Evolutionary conservation across 2,888 invertebrate species (phyloP).

Genomic region (Cybosia mesomella): DNA sequence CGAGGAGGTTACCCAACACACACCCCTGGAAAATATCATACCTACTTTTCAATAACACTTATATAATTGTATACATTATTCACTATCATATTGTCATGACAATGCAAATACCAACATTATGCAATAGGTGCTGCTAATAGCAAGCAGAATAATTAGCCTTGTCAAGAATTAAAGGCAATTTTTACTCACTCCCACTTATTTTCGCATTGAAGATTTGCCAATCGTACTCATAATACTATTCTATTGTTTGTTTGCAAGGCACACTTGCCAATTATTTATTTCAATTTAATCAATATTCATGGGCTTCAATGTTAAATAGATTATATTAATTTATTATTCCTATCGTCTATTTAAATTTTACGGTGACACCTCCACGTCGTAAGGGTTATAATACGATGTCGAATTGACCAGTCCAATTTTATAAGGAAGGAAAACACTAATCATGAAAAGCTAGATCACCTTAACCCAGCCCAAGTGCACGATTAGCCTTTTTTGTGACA

Average conservation of each 20-base stretch:
- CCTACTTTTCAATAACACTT: neutral
- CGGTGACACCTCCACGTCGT: neutral
- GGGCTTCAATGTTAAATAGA: neutral
- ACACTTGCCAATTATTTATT: conserved; percentile 7
- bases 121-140: conserved; percentile 6
- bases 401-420: neutral
- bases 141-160: conserved; percentile 9
- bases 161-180: conserved; percentile 1
- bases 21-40: too few species aligned
- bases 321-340: conserved; percentile 4
- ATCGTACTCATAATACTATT: conserved; percentile 9
- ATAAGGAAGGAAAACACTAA: too few species aligned
- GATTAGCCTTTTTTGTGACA: neutral
- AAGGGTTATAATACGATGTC: neutral
- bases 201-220: conserved; percentile 10
- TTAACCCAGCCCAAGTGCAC: neutral
- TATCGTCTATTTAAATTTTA: neutral
- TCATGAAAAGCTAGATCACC: neutral
- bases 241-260: conserved; percentile 12
- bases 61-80: neutral
- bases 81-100: conserved; percentile 8
- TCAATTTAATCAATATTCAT: neutral
- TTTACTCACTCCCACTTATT: conserved; percentile 15
- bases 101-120: conserved; percentile 1
- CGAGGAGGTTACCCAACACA: too few species aligned